Evolutionary conservation across 2,888 invertebrate species (phyloP), one percentile per base, ranked within the genome.

Genomic region (Dione vanillae): DNA sequence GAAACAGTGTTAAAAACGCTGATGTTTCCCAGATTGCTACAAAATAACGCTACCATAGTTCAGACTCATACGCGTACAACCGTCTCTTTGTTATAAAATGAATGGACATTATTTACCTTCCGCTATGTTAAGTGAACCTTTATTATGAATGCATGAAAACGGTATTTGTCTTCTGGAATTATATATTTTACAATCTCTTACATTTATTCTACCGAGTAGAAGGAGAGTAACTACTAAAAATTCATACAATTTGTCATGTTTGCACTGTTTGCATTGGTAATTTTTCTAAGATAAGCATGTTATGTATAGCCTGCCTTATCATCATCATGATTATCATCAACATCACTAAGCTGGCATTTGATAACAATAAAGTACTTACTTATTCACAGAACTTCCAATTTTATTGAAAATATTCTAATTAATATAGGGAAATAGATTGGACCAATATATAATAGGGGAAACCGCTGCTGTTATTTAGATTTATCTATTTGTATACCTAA

Each of bases 41-140:
- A 40, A 43, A 51, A 59, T 51, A 59, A 59, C 43, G 41, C 47
- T 64, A 54, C 16, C 62, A 54, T 51, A 59, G 58, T 16, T 66
- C 66, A 71, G 49, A 16, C 49, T 66, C 49, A 19, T 41, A 37
- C 70, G 47, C 65, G 54, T 56, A 73, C 71, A 71, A 72, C 64
- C 70, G 67, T 62, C 62, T 65, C 72, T 71, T 74, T 73, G 74
- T 69, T 69, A 66, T 61, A 70, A 73, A 68, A 71, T 71, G 72
- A 71, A 67, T 65, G 64, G 54, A 64, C 73, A 70, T 71, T 74
- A 71, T 74, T 73, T 74, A 69, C 75, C 72, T 75, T 71, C 62
- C 71, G 54, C 68, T 68, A 62, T 66, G 65, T 62, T 73, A 62
- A 68, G 68, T 66, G 56, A 66, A 69, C 54, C 68, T 68, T 69